These are phyloP conservation scores for Drosophila simulans DNA, from an alignment of 1,140 invertebrate genomes.

Conservation along the genomic window DNA sequence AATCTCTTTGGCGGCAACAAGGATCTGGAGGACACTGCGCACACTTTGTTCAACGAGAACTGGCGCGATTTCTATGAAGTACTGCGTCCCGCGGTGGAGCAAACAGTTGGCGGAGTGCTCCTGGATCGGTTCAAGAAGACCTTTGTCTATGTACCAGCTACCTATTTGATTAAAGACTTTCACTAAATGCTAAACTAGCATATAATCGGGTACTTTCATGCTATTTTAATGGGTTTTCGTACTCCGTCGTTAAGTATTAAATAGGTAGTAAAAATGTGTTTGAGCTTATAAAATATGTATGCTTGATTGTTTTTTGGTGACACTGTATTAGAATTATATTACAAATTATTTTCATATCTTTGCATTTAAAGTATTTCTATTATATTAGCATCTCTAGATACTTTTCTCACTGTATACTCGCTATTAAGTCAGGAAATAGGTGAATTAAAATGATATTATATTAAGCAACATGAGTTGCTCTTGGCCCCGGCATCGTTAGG, in stretches of 20 bases:
- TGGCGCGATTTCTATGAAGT: slow-evolving; percentile 82
- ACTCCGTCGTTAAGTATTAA: not conserved
- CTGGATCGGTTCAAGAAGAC: slow-evolving; percentile 87
- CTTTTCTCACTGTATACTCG: not conserved
- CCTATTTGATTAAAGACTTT: slow-evolving; percentile 66
- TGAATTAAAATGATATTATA: slow-evolving; percentile 12
- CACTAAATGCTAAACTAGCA: slow-evolving; percentile 22
- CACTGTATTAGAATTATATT: not conserved
- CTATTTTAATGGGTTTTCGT: not conserved
- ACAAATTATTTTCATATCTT: not conserved
- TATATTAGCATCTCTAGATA: too few species aligned
- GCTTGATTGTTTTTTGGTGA: not conserved
- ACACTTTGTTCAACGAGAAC: slow-evolving; percentile 69
- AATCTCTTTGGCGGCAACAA: slow-evolving; percentile 68
- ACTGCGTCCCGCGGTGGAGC: slow-evolving; percentile 87
- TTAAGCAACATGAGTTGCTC: slow-evolving; percentile 13
- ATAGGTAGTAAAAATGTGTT: not conserved
- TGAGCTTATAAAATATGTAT: not conserved
- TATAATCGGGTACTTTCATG: not conserved
- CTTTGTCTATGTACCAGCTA: slow-evolving; percentile 87
- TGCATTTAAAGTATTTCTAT: not conserved
- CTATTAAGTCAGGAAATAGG: slow-evolving; percentile 13
- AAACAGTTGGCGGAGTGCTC: slow-evolving; percentile 88
- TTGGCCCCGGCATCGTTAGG: slow-evolving; percentile 36
- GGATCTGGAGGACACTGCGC: slow-evolving; percentile 68